Base-by-base conservation (phyloP, 1,140 invertebrate genomes). In the Eriosoma lanigerum region DNA sequence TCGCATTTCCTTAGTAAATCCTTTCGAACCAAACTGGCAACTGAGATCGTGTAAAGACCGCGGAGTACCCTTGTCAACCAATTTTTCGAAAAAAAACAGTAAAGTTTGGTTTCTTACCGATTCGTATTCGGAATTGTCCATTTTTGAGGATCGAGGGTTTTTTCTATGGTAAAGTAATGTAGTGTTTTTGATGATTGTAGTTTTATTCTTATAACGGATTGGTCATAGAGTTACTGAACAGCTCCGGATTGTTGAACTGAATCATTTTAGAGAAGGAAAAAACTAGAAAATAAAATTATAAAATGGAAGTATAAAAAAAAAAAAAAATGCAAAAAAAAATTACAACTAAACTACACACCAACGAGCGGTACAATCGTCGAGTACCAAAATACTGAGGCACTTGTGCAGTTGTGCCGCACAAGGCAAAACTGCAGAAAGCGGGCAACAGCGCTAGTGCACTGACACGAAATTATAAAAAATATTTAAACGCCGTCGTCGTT, bases 11-110 rank as follows among this genome's bases (percentile, higher is more conserved):
- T 96, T 96, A 4, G 95, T 96, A 85, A 97, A 97, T 73, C 95
- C 95, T 87, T 96, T 96, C 81, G 95, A 95, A 84, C 96, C 95
- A 87, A 97, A 97, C 87, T 97, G 95, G 87, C 96, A 98, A 85
- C 94, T 96, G 81, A 98, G 89, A 88, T 98, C 96, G 86, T 98
- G 96, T 82, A 98, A 88, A 62, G 96, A 97, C 85, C 96, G 90
- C 81, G 94, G 94, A 86, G 95, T 94, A 82, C 93, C 93, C 88
- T 96, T 97, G 86, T 97, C 95, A 89, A 98, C 90, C 78, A 98
- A 88, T 85, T 95, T 92, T 87, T 98, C 96, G 84, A 98, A 92
- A 87, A 98, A 98, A 87, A 98, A 98, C 83, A 98, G 89, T 81
- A 98, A 88, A 81, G 96, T 98, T 90, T 96, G 92, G 86, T 98